Percentiles rank a stretch among this genome's conserved stretches.
Conservation (phyloP, 2,113 vertebrate genomes). For the Calypte anna region DNA sequence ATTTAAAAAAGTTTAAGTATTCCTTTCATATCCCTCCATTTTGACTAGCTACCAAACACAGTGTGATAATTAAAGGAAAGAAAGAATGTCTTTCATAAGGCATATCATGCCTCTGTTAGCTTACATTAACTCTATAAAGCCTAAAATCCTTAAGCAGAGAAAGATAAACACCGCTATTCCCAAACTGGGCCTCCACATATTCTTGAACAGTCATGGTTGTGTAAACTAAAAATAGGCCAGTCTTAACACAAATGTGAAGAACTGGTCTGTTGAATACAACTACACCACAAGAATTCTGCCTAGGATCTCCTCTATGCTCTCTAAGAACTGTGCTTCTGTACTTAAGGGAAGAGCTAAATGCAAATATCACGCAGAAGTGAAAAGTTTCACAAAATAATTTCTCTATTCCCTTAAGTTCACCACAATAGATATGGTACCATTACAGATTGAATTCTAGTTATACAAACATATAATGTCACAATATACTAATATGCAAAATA, state of each 20-base stretch:
- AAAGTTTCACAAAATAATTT: background rate
- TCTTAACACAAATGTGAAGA: background rate
- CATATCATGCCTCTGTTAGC: background rate
- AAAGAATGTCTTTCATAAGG: background rate
- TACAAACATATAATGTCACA: background rate
- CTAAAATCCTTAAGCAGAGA: background rate
- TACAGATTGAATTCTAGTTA: background rate
- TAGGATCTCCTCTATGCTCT: background rate
- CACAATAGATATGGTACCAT: background rate
- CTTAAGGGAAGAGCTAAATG: background rate
- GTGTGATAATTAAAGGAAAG: background rate
- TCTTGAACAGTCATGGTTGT: background rate
- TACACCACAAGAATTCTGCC: background rate
- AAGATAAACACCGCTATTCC: background rate
- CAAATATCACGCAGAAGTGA: background rate
- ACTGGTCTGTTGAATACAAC: background rate
- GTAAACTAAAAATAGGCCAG: background rate
- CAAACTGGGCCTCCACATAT: background rate
- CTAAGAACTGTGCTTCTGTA: background rate
- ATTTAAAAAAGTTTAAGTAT: background rate
- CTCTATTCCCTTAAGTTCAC: background rate
- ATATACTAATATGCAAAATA: background rate
- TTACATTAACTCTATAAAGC: background rate
- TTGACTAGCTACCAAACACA: background rate
- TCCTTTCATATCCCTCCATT: background rate